Conservation (phyloP, 2,797 vertebrate species). For the Chelmon rostratus region DNA sequence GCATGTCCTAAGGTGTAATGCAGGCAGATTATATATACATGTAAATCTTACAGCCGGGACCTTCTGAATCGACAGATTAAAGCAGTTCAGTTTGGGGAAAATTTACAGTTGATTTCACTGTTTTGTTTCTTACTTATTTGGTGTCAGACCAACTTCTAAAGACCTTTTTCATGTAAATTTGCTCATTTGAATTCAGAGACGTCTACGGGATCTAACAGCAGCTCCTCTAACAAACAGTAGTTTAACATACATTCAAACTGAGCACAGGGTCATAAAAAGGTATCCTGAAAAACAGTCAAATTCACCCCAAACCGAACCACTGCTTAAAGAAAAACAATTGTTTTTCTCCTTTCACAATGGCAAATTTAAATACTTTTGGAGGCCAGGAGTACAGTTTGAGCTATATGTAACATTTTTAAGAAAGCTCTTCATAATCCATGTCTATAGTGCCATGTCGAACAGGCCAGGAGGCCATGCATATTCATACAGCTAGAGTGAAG, state of each 20-base stretch:
- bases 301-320: conserved; percentile 18
- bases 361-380: not conserved
- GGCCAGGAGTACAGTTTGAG: conserved; percentile 10
- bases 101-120: not conserved
- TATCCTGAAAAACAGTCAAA: not conserved
- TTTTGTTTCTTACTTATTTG: conserved; percentile 1
- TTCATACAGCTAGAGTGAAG: conserved; percentile 84
- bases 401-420: conserved; percentile 12
- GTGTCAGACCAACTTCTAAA: not conserved
- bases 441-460: conserved; percentile 44
- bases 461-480: conserved; percentile 90
- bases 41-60: not conserved
- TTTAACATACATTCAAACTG: conserved; percentile 29
- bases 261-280: conserved; percentile 31
- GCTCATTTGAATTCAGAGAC: conserved; percentile 27
- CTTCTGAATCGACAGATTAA: not conserved
- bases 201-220: conserved; percentile 12
- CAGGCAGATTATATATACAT: not conserved
- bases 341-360: not conserved
- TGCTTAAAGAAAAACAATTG: not conserved
- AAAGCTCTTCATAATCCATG: conserved; percentile 29
- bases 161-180: conserved; percentile 9
- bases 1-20: conserved; percentile 25
- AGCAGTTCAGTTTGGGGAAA: not conserved
- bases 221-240: conserved; percentile 17